phyloP scores from a whole-genome alignment of 2,797 vertebrate genomes.

The Leuciscus waleckii region DNA sequence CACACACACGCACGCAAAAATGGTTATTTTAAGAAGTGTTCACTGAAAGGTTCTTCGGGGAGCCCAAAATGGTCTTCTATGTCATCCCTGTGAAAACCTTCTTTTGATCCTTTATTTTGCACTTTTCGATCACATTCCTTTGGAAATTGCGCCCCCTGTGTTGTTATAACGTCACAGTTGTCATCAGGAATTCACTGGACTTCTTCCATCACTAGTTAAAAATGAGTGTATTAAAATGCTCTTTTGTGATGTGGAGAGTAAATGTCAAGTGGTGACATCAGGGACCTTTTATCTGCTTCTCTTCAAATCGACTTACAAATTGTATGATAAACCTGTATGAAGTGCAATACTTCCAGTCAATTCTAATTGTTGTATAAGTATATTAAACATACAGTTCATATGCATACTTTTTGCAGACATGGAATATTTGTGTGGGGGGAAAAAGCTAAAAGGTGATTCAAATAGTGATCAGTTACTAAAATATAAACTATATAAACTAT shows the following conservation, averaged over 20 bases:
- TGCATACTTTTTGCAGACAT: not conserved
- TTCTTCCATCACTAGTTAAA: not conserved
- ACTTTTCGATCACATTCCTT: not conserved
- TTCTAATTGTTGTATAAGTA: not conserved
- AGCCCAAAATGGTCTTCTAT: not conserved
- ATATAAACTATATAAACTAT: too few relatives aligned
- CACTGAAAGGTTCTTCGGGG: not conserved
- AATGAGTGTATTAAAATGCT: not conserved
- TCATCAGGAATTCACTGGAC: not conserved
- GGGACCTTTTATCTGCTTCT: not conserved
- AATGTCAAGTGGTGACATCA: not conserved
- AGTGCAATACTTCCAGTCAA: not conserved
- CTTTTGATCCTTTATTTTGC: not conserved
- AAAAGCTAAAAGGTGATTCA: not conserved
- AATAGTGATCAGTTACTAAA: not conserved
- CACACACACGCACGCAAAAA: too few relatives aligned
- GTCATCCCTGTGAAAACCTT: not conserved
- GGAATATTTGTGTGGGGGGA: not conserved
- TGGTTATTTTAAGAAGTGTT: not conserved
- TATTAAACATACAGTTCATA: not conserved
- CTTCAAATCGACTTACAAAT: too few relatives aligned
- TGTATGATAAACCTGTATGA: not conserved
- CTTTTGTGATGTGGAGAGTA: not conserved
- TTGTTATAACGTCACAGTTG: not conserved
- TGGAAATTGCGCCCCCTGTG: constrained; percentile 29